phyloP scores from a whole-genome alignment of 2,888 invertebrate species.

The Pterostichus madidus region DNA sequence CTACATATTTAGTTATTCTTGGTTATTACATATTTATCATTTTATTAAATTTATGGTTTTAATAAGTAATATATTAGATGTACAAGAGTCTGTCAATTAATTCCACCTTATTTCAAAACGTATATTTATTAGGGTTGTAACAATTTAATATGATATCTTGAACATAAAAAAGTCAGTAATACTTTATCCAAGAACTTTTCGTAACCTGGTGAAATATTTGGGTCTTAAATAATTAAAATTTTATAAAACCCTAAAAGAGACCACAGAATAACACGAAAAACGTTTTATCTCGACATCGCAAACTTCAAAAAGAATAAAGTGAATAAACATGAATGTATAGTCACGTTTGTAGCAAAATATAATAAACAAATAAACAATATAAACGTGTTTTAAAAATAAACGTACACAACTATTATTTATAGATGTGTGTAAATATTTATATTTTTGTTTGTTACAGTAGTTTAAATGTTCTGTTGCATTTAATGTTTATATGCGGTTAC shows the following conservation, averaged over 20 bases:
- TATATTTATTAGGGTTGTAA: too few relatives aligned
- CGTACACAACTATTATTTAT: neutral
- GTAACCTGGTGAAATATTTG: neutral
- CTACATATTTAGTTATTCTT: too few relatives aligned
- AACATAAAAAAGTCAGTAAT: too few relatives aligned
- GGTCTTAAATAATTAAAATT: slow-evolving; percentile 45
- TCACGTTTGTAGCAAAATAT: slow-evolving; percentile 12
- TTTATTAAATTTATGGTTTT: too few relatives aligned
- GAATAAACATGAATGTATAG: slow-evolving; percentile 16
- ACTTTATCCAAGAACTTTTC: slow-evolving; percentile 4
- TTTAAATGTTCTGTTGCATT: too few relatives aligned
- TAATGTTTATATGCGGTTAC: neutral
- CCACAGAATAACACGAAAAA: slow-evolving; percentile 49
- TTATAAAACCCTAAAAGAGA: slow-evolving; percentile 31
- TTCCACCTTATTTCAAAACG: too few relatives aligned
- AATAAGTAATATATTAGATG: too few relatives aligned
- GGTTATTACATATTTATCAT: too few relatives aligned
- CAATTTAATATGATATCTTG: too few relatives aligned
- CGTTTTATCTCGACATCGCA: slow-evolving; percentile 40
- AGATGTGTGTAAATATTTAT: neutral
- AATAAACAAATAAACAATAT: slow-evolving; percentile 17
- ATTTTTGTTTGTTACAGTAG: neutral
- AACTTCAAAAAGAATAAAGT: slow-evolving; percentile 25
- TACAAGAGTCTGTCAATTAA: too few relatives aligned
- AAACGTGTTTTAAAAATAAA: neutral